Evolutionary conservation across 2,797 vertebrate species (phyloP).

Genomic region (Enteromius viviparus): DNA sequence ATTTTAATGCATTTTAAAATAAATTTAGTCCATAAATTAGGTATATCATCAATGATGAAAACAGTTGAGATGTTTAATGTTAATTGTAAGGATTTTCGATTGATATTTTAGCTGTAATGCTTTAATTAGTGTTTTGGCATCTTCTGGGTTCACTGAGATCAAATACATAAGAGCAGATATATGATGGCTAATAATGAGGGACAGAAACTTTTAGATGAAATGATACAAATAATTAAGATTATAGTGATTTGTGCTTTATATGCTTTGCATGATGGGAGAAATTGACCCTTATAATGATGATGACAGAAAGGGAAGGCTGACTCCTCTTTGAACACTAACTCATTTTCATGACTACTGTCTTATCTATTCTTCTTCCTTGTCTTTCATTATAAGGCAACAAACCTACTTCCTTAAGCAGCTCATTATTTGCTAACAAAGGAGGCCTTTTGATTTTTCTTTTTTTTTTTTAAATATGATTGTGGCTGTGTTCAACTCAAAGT

Average conservation of each 20-base stretch:
- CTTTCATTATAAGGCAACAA: conserved; percentile 9
- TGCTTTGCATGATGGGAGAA: not conserved
- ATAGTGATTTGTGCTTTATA: not conserved
- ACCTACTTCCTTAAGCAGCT: conserved; percentile 19
- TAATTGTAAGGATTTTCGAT: not conserved
- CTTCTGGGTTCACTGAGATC: not conserved
- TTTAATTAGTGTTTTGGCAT: not conserved
- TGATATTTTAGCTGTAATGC: not conserved
- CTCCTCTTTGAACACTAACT: conserved; percentile 31
- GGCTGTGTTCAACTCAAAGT: conserved; percentile 5
- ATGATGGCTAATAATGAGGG: not conserved
- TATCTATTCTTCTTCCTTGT: conserved; percentile 37
- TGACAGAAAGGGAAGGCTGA: not conserved
- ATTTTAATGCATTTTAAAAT: not conserved
- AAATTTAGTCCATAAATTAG: not conserved
- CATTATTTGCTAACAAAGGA: conserved; percentile 22
- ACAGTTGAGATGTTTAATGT: not conserved
- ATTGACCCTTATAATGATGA: conserved; percentile 9
- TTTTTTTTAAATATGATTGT: not conserved
- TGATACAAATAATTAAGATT: not conserved
- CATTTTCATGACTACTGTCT: conserved; percentile 16
- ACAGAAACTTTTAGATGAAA: not conserved
- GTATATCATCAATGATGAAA: not conserved
- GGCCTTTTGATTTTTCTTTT: not conserved
- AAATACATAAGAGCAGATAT: not conserved